These are phyloP conservation scores for Rhodinocichla rosea DNA, from an alignment of 2,113 vertebrate species.

Conservation along the genomic window DNA sequence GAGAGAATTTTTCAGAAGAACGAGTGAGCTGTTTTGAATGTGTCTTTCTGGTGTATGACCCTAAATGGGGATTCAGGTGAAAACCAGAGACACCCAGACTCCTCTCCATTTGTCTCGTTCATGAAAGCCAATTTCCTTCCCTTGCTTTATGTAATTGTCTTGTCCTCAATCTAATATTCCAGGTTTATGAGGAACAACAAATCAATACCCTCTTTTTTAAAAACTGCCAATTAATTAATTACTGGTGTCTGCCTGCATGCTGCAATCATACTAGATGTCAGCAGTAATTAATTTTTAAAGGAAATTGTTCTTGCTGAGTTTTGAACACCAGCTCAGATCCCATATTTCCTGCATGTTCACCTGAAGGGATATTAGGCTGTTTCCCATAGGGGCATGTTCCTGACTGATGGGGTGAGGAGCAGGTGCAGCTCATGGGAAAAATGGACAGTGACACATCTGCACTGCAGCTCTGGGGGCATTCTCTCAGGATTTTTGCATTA, in stretches of 20 bases:
- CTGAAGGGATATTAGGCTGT: background rate
- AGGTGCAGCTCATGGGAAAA: background rate
- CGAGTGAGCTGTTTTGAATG: background rate
- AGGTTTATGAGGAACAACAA: slow-evolving; percentile 53
- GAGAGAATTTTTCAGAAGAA: background rate
- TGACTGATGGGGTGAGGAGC: background rate
- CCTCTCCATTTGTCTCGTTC: background rate
- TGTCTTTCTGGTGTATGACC: background rate
- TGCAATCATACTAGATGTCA: slow-evolving; percentile 34
- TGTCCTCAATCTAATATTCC: slow-evolving; percentile 30
- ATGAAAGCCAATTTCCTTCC: background rate
- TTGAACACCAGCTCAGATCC: background rate
- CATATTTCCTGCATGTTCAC: background rate
- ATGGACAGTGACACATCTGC: background rate
- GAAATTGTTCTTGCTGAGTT: slow-evolving; percentile 27
- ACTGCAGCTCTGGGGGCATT: background rate
- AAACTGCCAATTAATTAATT: slow-evolving; percentile 50
- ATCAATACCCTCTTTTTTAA: slow-evolving; percentile 46
- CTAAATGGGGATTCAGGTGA: background rate
- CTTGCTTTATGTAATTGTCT: slow-evolving; percentile 24
- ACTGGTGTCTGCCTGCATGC: background rate
- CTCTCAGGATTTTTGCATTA: background rate
- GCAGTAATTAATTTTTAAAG: slow-evolving; percentile 47
- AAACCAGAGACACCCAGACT: background rate
- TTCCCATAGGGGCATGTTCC: background rate